Conservation (phyloP, 2,797 vertebrate genomes). For the Parotocinclus haroldoi region DNA sequence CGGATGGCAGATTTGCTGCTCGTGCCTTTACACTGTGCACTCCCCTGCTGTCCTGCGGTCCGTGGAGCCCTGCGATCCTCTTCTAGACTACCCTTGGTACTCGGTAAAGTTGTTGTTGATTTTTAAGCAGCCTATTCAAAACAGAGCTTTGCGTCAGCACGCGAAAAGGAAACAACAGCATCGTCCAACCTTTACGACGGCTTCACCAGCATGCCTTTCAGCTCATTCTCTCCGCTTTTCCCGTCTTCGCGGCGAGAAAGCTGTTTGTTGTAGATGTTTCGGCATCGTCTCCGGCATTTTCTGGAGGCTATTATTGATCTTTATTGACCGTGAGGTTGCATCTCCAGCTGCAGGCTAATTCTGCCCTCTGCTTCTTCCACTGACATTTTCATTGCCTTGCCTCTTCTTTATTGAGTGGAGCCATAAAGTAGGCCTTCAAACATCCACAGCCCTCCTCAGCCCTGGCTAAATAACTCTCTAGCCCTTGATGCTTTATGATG, state of each 20-base stretch:
- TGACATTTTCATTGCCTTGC: conserved; percentile 59
- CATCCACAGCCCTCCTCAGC: conserved; percentile 24
- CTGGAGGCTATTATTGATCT: conserved; percentile 60
- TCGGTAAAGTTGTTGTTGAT: too few relatives aligned
- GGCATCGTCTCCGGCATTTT: conserved; percentile 54
- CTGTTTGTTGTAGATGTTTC: conserved; percentile 9
- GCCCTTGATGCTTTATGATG: conserved; percentile 20
- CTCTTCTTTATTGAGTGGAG: conserved; percentile 51
- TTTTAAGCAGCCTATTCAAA: too few relatives aligned
- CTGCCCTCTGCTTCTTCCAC: conserved; percentile 45
- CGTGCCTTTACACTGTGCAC: background rate
- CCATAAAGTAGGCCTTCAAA: conserved; percentile 49
- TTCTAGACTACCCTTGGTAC: conserved; percentile 54
- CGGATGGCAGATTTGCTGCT: conserved; percentile 28
- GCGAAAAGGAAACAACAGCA: too few relatives aligned
- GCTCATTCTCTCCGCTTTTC: background rate
- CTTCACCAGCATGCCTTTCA: background rate
- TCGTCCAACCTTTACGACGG: background rate
- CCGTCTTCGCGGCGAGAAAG: conserved; percentile 19
- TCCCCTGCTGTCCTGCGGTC: conserved; percentile 39
- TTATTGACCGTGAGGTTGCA: conserved; percentile 38
- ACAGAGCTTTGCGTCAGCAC: too few relatives aligned
- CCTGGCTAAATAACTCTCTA: conserved; percentile 37
- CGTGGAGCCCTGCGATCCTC: conserved; percentile 43
- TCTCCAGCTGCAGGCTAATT: conserved; percentile 57